Evolutionary conservation across 2,797 vertebrate species (phyloP), one percentile per base, ranked within the genome.

Genomic region (Amphiprion clarkii): DNA sequence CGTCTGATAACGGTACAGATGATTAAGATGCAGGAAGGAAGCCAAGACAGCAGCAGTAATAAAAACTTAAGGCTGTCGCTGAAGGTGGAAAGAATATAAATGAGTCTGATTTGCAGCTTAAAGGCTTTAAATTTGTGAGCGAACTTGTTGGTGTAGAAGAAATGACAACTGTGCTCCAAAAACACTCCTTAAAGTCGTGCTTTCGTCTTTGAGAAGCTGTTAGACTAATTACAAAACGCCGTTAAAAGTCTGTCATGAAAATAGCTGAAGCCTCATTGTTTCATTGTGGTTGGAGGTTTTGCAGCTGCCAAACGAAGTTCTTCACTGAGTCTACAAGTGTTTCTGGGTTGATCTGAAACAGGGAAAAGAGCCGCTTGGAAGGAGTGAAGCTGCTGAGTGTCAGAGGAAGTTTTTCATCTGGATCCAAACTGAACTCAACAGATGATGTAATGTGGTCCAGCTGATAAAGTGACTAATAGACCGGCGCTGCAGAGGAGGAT

Each of bases 221-320:
- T 40, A 36, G 4, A 73, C 29, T 52, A 40, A 68, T 52, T 68
- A 6, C 33, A 64, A 40, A 62, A 44, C 23, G 1, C 23, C 3
- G 33, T 81, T 57, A 69, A 80, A 80, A 2, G 55, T 57, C 59
- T 42, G 21, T 12, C 16, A 49, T 49, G 42, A 67, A 71, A 70
- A 65, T 12, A 74, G 44, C 14, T 19, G 14, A 12, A 19, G 23
- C 12, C 65, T 23, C 63, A 56, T 78, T 67, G 61, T 67, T 73
- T 83, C 51, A 52, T 29, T 82, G 72, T 25, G 65, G 75, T 78
- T 29, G 79, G 56, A 67, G 33, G 64, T 10, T 17, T 42, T 40
- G 48, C 49, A 53, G 49, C 64, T 19, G 49, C 52, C 67, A 75
- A 63, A 57, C 27, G 65, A 73, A 66, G 21, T 67, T 42, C 16